These are phyloP conservation scores for Noctua janthina DNA, from an alignment of 2,888 invertebrate genomes.

Conservation along the genomic window DNA sequence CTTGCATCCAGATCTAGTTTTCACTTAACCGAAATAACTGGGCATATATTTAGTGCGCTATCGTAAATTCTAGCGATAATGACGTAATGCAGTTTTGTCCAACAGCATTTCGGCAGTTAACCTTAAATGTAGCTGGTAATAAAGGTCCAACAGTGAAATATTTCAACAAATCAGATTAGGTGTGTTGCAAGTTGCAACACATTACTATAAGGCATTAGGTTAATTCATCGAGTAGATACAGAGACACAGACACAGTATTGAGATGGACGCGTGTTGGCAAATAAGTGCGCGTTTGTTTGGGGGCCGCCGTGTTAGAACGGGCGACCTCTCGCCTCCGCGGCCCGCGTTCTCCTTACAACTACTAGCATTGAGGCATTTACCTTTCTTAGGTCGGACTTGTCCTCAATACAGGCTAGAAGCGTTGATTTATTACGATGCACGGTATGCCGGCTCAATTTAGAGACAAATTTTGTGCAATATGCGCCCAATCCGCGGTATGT, in stretches of 20 bases:
- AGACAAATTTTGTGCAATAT: conserved; percentile 86
- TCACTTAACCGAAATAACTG: conserved; percentile 50
- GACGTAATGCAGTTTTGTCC: conserved; percentile 62
- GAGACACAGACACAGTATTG: conserved; percentile 65
- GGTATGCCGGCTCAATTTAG: conserved; percentile 83
- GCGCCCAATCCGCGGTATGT: conserved; percentile 73
- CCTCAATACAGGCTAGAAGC: conserved; percentile 86
- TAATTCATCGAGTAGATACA: conserved; percentile 60
- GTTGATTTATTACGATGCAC: conserved; percentile 87
- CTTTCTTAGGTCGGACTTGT: conserved; percentile 89
- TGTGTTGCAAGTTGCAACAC: conserved; percentile 59
- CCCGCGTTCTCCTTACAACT: conserved; percentile 77
- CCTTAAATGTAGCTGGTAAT: conserved; percentile 55
- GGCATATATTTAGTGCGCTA: conserved; percentile 46
- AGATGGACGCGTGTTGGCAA: conserved; percentile 81
- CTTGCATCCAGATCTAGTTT: conserved; percentile 50
- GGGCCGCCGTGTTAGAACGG: conserved; percentile 86
- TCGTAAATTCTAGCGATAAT: conserved; percentile 57
- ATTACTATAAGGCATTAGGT: conserved; percentile 61
- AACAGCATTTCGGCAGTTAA: conserved; percentile 54
- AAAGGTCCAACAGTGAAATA: conserved; percentile 44
- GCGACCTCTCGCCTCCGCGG: conserved; percentile 85
- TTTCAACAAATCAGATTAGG: conserved; percentile 59
- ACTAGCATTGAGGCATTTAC: conserved; percentile 89
- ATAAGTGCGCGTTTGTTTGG: conserved; percentile 86